These are phyloP conservation scores for Sialia sialis DNA, from an alignment of 2,113 vertebrate genomes.

Conservation along the genomic window DNA sequence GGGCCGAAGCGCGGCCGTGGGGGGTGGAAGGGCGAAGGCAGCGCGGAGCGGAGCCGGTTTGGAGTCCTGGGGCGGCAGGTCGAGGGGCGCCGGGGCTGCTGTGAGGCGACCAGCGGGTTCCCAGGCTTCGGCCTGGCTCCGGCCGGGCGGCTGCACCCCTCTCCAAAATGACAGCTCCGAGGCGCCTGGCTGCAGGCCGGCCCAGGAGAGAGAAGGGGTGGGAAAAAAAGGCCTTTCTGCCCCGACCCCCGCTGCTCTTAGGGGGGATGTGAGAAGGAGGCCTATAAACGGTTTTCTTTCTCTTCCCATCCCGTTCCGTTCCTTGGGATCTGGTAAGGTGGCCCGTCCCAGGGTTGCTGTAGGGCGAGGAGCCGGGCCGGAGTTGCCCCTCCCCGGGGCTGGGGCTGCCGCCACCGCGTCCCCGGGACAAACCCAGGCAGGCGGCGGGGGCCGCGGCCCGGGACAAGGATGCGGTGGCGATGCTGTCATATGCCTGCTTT, in stretches of 20 bases:
- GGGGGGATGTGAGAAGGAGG: neutral
- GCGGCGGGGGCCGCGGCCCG: neutral
- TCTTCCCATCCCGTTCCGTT: neutral
- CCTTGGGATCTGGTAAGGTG: neutral
- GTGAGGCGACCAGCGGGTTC: too few relatives aligned
- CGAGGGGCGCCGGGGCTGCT: neutral
- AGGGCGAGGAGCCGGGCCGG: neutral
- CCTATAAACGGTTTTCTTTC: too few relatives aligned
- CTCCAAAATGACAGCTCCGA: neutral
- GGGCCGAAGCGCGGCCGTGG: too few relatives aligned
- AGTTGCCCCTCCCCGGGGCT: too few relatives aligned
- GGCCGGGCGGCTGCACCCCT: neutral
- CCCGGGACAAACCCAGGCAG: neutral
- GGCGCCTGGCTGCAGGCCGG: neutral
- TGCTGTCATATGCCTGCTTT: neutral
- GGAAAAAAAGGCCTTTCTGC: neutral
- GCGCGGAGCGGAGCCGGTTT: neutral
- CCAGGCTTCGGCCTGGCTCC: neutral
- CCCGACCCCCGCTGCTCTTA: fast-evolving
- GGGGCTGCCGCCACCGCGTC: neutral
- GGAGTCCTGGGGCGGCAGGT: too few relatives aligned
- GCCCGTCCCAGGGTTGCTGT: neutral
- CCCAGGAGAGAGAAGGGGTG: too few relatives aligned
- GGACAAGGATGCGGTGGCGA: neutral
- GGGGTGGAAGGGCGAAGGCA: neutral